Evolutionary conservation across 2,797 vertebrate species (phyloP), one percentile per base, ranked within the genome.

Genomic region (Microhierax caerulescens): DNA sequence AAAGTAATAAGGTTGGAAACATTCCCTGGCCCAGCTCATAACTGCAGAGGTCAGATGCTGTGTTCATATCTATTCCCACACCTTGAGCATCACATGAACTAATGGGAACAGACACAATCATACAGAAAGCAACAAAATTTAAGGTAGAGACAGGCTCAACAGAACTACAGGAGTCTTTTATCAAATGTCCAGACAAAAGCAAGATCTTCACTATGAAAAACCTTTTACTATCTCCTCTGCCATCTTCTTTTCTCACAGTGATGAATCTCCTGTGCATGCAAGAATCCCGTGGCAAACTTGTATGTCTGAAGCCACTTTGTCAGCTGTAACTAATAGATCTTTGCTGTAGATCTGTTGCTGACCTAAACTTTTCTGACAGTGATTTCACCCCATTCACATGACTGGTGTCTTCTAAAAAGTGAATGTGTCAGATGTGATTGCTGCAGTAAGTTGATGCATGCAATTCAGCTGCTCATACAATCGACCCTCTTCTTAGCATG

Each of bases 361-460:
- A 94, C 65, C 65, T 92, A 81, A 93, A 97, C 70, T 69, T 94
- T 92, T 60, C 65, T 93, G 50, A 76, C 76, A 70, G 50, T 76
- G 78, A 51, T 81, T 95, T 97, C 48, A 69, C 25, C 24, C 73
- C 56, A n/a, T 69, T 93, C 73, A 39, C 21, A 28, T 68, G 65
- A 96, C 67, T 90, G n/a, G 65, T 90, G 50, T 76, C 84, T 73
- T 39, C 51, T 56, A 78, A 54, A 88, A 83, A 93, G 69, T 51
- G 57, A 47, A 81, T 32, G 50, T 68, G n/a, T 77, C 89, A 54
- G 39, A 60, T 87, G 23, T 69, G 74, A 93, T 67, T 67, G 24
- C 36, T 54, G 16, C 25, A 88, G n/a, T 28, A 74, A 20, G 3
- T 41, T 67, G 81, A 91, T 88, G 36, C 36, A 73, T 5, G 2